These are phyloP conservation scores for Noctua pronuba DNA, from an alignment of 2,888 invertebrate genomes.

Conservation along the genomic window DNA sequence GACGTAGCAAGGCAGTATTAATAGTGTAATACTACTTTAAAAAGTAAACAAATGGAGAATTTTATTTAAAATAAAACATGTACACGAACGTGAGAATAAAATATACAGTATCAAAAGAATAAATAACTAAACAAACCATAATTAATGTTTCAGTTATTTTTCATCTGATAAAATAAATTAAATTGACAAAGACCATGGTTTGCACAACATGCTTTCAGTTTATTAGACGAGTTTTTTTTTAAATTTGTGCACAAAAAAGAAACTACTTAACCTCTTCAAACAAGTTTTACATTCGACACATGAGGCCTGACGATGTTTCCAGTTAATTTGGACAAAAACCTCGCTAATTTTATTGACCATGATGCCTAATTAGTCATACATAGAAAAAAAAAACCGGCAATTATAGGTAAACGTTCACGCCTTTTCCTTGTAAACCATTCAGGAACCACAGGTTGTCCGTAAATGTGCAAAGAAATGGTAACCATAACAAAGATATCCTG, in stretches of 20 bases:
- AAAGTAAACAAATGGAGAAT: neutral
- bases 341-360: neutral
- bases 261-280: conserved; percentile 35
- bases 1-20: neutral
- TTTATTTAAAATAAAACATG: neutral
- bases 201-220: conserved; percentile 17
- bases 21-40: too few species aligned
- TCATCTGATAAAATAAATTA: conserved; percentile 1
- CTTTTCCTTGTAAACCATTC: neutral
- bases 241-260: neutral
- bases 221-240: neutral
- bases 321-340: neutral
- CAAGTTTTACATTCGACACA: conserved; percentile 14
- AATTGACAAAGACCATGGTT: neutral
- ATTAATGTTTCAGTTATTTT: conserved; percentile 3
- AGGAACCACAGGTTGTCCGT: neutral
- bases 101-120: neutral
- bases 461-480: conserved; percentile 24
- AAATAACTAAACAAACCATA: neutral
- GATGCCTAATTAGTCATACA: too few species aligned
- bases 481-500: conserved; percentile 46
- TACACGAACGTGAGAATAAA: neutral
- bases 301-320: neutral
- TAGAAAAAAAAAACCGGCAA: too few species aligned
- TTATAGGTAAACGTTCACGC: neutral